Evolutionary conservation across 2,113 vertebrate genomes (phyloP).

Genomic region (Turdus rufiventris): DNA sequence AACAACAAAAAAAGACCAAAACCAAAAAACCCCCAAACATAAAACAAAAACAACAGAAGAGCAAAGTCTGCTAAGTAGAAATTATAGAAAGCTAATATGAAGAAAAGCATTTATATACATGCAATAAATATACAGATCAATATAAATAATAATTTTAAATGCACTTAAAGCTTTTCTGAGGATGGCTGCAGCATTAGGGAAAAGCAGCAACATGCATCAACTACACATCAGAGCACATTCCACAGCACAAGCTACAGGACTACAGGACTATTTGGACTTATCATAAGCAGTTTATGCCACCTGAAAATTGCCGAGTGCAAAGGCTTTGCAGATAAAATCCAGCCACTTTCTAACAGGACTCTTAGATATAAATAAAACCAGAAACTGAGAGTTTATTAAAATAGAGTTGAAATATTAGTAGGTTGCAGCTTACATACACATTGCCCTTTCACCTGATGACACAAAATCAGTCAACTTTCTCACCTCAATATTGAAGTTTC

Average conservation of each 20-base stretch:
- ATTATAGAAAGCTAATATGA: not conserved
- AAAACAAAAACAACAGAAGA: not conserved
- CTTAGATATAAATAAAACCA: not conserved
- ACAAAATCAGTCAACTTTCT: not conserved
- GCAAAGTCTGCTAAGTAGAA: not conserved
- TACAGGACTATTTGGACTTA: not conserved
- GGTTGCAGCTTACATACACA: not conserved
- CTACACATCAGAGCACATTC: not conserved
- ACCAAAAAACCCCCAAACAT: no score
- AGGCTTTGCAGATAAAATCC: not conserved
- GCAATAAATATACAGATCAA: not conserved
- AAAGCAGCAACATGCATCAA: not conserved
- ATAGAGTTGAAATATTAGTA: not conserved
- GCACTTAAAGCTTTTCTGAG: not conserved
- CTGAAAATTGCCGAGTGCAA: not conserved
- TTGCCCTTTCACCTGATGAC: not conserved
- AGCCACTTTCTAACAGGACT: not conserved
- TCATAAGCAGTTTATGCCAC: not conserved
- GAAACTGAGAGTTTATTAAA: not conserved
- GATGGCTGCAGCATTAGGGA: not conserved
- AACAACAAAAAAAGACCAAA: not conserved
- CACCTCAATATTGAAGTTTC: not conserved
- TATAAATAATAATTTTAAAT: not conserved
- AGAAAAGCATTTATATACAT: not conserved
- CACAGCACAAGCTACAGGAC: accelerated